Percentiles rank a stretch among this genome's conserved stretches.
Conservation (phyloP, 64 coral and sea anemone genomes). For the Montipora capricornis region DNA sequence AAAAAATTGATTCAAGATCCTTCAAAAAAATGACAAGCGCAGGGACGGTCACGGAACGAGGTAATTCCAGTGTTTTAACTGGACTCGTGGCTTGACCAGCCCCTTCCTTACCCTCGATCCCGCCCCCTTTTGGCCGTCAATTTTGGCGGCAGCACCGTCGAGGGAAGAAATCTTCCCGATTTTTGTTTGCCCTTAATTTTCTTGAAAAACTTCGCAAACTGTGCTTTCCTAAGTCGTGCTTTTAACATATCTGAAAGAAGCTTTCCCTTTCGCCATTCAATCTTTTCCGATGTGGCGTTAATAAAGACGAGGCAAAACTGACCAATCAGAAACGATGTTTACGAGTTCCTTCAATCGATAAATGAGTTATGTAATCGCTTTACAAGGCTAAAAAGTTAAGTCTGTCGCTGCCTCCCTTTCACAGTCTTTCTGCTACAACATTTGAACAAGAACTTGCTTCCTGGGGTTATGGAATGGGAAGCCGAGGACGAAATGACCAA, state of each 20-base stretch:
- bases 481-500: conserved; percentile 21
- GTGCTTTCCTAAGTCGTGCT: neutral
- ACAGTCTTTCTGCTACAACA: neutral
- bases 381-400: neutral
- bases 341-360: neutral
- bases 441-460: neutral
- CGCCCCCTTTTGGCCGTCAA: neutral
- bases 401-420: neutral
- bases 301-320: neutral
- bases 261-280: neutral
- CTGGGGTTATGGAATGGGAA: neutral
- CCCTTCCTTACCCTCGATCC: neutral
- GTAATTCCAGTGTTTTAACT: no score
- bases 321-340: conserved; percentile 33
- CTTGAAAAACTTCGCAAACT: neutral
- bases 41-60: no score
- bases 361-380: conserved; percentile 18
- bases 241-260: neutral
- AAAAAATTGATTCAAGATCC: no score
- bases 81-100: no score
- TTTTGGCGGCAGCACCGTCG: neutral
- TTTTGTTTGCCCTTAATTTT: no score
- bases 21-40: no score
- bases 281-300: neutral
- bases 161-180: neutral